Percentiles rank a stretch among this genome's conserved stretches.
These are phyloP conservation scores for Cephus runcator DNA, from an alignment of 2,888 invertebrate genomes.

Conservation along the genomic window DNA sequence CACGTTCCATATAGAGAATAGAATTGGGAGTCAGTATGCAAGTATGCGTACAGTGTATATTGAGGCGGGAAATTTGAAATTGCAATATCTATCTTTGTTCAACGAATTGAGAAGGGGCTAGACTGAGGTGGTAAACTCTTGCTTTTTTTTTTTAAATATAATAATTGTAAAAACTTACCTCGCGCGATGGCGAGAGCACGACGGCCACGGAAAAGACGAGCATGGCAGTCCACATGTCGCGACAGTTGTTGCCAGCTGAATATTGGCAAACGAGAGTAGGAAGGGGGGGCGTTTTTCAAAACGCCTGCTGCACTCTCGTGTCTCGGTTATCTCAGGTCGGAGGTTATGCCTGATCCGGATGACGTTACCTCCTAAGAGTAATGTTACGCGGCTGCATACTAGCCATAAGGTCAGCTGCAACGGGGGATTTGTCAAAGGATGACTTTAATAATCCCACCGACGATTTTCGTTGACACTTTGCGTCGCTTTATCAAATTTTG, in stretches of 20 bases:
- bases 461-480: background rate
- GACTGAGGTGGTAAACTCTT: background rate
- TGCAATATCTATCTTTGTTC: background rate
- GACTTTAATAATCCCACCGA: background rate
- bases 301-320: background rate
- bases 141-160: background rate
- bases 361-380: background rate
- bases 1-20: background rate
- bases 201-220: constrained; percentile 60
- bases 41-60: background rate
- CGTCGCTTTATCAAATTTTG: background rate
- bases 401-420: background rate
- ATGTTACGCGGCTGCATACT: background rate
- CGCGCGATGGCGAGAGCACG: constrained; percentile 53
- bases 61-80: background rate
- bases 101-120: no score
- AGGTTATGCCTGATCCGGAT: background rate
- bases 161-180: constrained; percentile 46
- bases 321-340: background rate
- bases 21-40: background rate
- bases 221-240: constrained; percentile 63
- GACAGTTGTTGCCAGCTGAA: constrained; percentile 1
- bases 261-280: background rate
- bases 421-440: background rate
- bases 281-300: background rate